A percentile compares a stretch with the other conserved stretches of the same genome.
phyloP scores from a whole-genome alignment of 2,888 invertebrate genomes.

The Ecliptopera silaceata region DNA sequence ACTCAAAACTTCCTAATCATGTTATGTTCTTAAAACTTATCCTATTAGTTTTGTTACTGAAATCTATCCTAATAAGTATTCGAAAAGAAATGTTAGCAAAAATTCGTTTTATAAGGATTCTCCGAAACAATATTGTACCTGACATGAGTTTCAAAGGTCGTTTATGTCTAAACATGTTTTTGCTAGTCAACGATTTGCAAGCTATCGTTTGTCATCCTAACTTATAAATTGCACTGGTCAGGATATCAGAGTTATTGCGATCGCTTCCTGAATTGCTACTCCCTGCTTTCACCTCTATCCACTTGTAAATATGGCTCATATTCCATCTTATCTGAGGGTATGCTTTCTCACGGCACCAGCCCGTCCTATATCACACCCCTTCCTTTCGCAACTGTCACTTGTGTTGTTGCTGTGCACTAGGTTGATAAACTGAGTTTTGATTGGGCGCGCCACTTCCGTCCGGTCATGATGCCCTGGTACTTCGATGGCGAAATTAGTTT shows the following conservation, averaged over 20 bases:
- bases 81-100: not conserved
- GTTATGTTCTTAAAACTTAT: constrained; percentile 27
- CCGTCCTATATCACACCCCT: constrained; percentile 45
- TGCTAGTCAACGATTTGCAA: not conserved
- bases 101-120: constrained; percentile 18
- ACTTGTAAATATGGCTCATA: constrained; percentile 15
- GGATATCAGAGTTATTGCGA: constrained; percentile 18
- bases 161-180: not conserved
- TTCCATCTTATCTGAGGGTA: constrained; percentile 12
- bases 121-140: not conserved
- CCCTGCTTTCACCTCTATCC: not conserved
- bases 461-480: constrained; percentile 33
- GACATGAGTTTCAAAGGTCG: not conserved
- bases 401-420: constrained; percentile 26
- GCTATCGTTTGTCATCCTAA: constrained; percentile 3
- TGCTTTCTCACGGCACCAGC: constrained; percentile 43
- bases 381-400: constrained; percentile 50
- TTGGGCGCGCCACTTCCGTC: constrained; percentile 46
- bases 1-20: constrained; percentile 18
- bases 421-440: constrained; percentile 37
- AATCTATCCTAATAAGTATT: constrained; percentile 11
- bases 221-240: constrained; percentile 16
- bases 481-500: constrained; percentile 21
- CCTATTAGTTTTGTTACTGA: constrained; percentile 22
- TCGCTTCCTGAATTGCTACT: constrained; percentile 15